Evolutionary conservation across 2,888 invertebrate genomes (phyloP).

Genomic region (Standfussiana lucernea): DNA sequence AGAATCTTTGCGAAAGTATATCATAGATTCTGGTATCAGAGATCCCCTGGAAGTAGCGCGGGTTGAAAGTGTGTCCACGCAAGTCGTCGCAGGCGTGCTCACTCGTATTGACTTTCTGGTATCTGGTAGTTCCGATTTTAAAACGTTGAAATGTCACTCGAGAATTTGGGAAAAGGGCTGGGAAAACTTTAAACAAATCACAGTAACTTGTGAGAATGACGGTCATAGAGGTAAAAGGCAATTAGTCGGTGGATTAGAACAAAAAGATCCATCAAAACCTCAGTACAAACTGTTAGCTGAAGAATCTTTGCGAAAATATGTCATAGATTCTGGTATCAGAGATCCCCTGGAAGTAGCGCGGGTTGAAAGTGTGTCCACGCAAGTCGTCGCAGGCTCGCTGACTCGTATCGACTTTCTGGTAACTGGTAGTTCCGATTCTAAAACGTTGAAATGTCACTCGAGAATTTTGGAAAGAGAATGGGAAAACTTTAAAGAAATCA

Average conservation of each 20-base stretch:
- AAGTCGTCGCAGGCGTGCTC: constrained; percentile 67
- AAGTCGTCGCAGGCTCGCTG: constrained; percentile 25
- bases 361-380: constrained; percentile 29
- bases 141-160: constrained; percentile 39
- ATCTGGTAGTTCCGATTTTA: background rate
- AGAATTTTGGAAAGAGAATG: background rate
- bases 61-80: constrained; percentile 65
- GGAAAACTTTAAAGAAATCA: background rate
- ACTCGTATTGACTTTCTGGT: constrained; percentile 63
- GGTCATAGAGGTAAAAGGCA: background rate
- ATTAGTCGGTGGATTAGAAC: background rate
- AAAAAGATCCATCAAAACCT: background rate
- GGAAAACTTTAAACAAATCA: constrained; percentile 22
- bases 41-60: constrained; percentile 44
- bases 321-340: background rate
- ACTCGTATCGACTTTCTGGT: background rate
- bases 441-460: background rate
- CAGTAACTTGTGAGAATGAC: background rate
- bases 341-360: background rate
- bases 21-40: constrained; percentile 25
- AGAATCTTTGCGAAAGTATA: constrained; percentile 64
- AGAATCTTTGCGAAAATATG: background rate
- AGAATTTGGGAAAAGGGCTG: constrained; percentile 66
- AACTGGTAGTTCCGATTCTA: background rate
- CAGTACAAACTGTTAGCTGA: background rate